Evolutionary conservation across 2,113 vertebrate species (phyloP).

Genomic region (Silurus glanis): DNA sequence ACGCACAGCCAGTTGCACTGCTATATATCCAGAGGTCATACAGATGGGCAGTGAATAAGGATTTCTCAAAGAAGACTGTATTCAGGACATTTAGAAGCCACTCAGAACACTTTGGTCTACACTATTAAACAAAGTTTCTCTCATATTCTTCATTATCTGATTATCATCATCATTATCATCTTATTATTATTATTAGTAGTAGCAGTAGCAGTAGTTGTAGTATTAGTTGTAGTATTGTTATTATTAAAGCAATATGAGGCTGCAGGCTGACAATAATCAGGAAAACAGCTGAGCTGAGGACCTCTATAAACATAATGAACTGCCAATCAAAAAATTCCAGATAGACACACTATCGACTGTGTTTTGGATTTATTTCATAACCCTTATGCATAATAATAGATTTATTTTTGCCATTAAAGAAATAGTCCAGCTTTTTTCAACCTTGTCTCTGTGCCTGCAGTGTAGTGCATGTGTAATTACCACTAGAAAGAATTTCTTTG

Average conservation of each 20-base stretch:
- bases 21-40: constrained; percentile 19
- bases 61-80: background rate
- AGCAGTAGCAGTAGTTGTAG: too few relatives aligned
- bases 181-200: too few relatives aligned
- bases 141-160: too few relatives aligned
- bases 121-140: too few relatives aligned
- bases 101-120: background rate
- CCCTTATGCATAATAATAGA: background rate
- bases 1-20: background rate
- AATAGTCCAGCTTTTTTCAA: background rate
- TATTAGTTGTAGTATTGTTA: too few relatives aligned
- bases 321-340: background rate
- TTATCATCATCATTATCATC: too few relatives aligned
- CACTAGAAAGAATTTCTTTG: background rate
- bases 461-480: background rate
- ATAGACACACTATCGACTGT: background rate
- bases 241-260: background rate
- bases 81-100: background rate
- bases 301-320: background rate
- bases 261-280: background rate
- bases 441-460: background rate
- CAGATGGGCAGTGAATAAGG: constrained; percentile 11
- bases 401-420: background rate
- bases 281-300: background rate
- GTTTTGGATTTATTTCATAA: background rate